Base-by-base conservation (phyloP, 2,797 vertebrate genomes). In the Peromyscus attwateri region DNA sequence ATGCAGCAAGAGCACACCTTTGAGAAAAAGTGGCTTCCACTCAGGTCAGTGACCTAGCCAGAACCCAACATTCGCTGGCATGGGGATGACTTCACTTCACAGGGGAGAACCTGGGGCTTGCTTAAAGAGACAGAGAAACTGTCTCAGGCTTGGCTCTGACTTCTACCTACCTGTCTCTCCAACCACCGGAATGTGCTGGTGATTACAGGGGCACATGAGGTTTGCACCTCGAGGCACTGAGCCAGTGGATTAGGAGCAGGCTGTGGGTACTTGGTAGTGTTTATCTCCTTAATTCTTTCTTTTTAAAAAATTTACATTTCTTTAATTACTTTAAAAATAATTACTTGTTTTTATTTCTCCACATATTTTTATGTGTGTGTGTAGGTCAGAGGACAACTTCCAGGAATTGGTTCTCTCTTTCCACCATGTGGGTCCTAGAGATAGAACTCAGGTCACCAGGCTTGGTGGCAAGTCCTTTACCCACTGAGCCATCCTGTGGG, bases 1-100 rank as follows among this genome's bases (percentile, higher is more conserved):
- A 3, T 1, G 12, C 0, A 0, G 68, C 37, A 37, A 6, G 4
- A 49, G 43, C 1, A 0, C 19, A 0, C 19, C 2, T 0, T 14
- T 12, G 76, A 64, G 55, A 64, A 37, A 6, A 0, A 4, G 66
- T 1, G 21, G 17, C 23, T 23, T 84, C 49, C 27, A 34, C n/a
- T 49, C 29, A 13, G 0, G 0, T 21, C 11, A 1, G 19, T 11
- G 12, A 11, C 34, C 3, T 0, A 6, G n/a, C 46, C 29, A 7
- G 76, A 21, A 4, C 75, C 66, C 9, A 34, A 2, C 1, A 7
- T 1, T 0, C n/a, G 9, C 2, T 6, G 9, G 46, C n/a, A 34
- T 3, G 1, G 12, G 2, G 37, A 13, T 0, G 9, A 1, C 8
- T 62, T 49, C 60, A 7, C 68, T 25, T 29, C 9, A 57, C 29